A percentile compares a stretch with the other conserved stretches of the same genome.
Conservation (phyloP, 2,888 invertebrate species). For the Orchesella flavescens region DNA sequence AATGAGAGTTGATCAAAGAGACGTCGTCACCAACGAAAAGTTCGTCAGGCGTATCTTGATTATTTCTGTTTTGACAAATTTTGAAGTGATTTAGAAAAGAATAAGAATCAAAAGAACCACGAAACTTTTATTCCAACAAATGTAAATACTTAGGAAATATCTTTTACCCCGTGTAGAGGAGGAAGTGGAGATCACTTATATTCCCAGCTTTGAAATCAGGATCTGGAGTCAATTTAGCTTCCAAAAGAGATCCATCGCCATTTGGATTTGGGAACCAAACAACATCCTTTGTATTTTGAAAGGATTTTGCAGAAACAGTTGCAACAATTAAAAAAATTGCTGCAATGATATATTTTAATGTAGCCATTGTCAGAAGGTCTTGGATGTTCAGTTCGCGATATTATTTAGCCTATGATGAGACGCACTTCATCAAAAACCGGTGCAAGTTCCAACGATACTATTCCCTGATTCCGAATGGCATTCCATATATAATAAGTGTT, state of each 20-base stretch:
- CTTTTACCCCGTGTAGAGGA: conserved; percentile 18
- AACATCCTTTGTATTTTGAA: conserved; percentile 17
- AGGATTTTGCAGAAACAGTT: conserved; percentile 7
- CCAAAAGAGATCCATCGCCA: conserved; percentile 19
- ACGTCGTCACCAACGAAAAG: conserved; percentile 11
- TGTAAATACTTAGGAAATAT: background rate
- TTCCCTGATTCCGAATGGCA: too few relatives aligned
- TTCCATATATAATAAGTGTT: too few relatives aligned
- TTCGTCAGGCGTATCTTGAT: conserved; percentile 8
- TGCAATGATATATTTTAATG: too few relatives aligned
- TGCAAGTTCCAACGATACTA: too few relatives aligned
- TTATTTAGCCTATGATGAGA: too few relatives aligned
- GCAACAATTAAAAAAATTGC: background rate
- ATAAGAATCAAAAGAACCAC: too few relatives aligned
- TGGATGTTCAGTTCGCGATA: too few relatives aligned
- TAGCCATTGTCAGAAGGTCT: too few relatives aligned
- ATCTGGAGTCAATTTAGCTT: conserved; percentile 6
- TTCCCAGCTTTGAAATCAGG: background rate
- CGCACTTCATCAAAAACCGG: too few relatives aligned
- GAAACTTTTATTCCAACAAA: background rate
- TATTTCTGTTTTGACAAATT: background rate
- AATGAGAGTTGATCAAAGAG: background rate
- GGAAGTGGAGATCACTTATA: conserved; percentile 20
- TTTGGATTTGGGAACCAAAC: conserved; percentile 47
- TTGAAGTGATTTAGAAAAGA: background rate